Evolutionary conservation across 2,113 vertebrate genomes (phyloP).

Genomic region (Ornithorhynchus anatinus): DNA sequence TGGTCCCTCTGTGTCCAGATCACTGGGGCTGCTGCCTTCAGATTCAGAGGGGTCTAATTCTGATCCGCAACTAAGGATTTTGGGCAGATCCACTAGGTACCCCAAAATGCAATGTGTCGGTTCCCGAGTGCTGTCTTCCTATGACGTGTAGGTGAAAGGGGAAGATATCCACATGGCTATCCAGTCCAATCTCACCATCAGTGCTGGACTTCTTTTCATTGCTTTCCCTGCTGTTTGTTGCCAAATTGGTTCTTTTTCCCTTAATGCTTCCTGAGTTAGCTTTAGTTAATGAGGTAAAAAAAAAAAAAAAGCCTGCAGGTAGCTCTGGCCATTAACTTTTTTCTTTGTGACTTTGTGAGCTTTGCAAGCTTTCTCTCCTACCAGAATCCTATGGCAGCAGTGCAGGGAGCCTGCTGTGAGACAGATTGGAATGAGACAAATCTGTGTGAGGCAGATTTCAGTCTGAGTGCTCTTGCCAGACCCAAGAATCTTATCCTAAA

Average conservation of each 20-base stretch:
- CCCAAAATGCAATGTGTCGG: no score
- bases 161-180: no score
- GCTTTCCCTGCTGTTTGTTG: neutral
- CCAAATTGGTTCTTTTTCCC: constrained; percentile 30
- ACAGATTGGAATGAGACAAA: constrained; percentile 44
- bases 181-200: no score
- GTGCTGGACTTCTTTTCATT: no score
- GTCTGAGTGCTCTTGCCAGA: constrained; percentile 38
- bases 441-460: constrained; percentile 46
- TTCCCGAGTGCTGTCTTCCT: no score
- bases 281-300: constrained; percentile 49
- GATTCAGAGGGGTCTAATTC: no score
- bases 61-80: no score
- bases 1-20: no score
- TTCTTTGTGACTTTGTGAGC: constrained; percentile 18
- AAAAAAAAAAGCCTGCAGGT: constrained; percentile 31
- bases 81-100: no score
- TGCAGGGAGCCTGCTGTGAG: constrained; percentile 41
- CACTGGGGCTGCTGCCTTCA: no score
- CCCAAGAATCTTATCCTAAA: constrained; percentile 53
- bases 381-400: constrained; percentile 34
- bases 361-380: neutral
- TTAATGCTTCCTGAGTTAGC: constrained; percentile 16
- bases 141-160: no score
- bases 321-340: constrained; percentile 37